phyloP scores from a whole-genome alignment of 2,888 invertebrate species.

The Tortricodes alternella region DNA sequence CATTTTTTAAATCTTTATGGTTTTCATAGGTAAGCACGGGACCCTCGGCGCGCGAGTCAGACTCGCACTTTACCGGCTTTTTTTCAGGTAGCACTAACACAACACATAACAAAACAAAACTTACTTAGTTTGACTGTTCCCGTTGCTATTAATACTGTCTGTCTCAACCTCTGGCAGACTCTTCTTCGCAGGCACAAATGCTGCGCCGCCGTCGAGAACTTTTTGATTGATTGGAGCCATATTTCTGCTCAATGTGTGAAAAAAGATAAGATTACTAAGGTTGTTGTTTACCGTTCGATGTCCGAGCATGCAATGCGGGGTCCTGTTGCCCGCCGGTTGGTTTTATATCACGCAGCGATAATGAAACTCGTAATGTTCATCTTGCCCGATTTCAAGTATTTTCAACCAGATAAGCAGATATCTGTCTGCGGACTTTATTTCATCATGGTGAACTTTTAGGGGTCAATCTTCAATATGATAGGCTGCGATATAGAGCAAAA shows the following conservation, averaged over 20 bases:
- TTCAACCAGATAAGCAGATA: constrained; percentile 2
- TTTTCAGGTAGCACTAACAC: no score
- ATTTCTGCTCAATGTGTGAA: constrained; percentile 40
- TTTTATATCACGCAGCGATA: constrained; percentile 53
- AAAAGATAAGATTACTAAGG: constrained; percentile 38
- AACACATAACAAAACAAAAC: no score
- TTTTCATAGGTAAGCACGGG: no score
- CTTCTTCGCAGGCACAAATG: constrained; percentile 58
- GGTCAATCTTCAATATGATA: constrained; percentile 9
- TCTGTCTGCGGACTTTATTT: constrained; percentile 8
- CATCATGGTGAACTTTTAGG: constrained; percentile 16
- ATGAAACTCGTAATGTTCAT: constrained; percentile 35
- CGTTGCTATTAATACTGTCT: constrained; percentile 54
- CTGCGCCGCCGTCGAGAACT: constrained; percentile 57
- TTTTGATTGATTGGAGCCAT: constrained; percentile 74
- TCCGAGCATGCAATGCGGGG: constrained; percentile 65
- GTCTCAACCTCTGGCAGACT: constrained; percentile 69
- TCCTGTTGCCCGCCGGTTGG: constrained; percentile 44
- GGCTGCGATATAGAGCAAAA: neutral
- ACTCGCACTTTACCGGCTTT: no score
- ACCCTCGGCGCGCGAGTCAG: no score
- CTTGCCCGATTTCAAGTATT: constrained; percentile 26
- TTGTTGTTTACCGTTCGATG: constrained; percentile 57
- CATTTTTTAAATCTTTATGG: no score
- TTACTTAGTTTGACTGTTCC: constrained; percentile 5